These are phyloP conservation scores for Oenanthe oenanthe DNA, from an alignment of 2,113 vertebrate genomes.

Conservation along the genomic window DNA sequence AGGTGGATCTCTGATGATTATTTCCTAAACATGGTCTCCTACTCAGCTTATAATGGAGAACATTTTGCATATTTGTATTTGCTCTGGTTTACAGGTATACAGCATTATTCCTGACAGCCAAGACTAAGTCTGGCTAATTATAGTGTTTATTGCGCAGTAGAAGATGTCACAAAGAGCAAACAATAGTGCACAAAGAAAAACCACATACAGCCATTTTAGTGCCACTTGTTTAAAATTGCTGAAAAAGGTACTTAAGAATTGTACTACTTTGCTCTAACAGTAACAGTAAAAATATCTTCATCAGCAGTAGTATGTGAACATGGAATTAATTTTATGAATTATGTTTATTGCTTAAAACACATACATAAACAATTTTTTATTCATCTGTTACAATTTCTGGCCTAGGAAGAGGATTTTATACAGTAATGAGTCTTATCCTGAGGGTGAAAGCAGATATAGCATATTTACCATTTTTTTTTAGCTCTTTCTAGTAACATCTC, in stretches of 20 bases:
- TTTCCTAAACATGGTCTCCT: neutral
- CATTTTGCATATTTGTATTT: neutral
- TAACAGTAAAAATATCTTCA: neutral
- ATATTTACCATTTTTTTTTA: neutral
- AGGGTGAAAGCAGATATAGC: neutral
- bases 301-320: neutral
- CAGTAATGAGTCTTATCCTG: neutral
- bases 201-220: neutral
- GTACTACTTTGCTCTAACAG: neutral
- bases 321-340: neutral
- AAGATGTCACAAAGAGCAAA: neutral
- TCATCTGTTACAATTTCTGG: neutral
- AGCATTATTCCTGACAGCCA: neutral
- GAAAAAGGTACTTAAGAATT: neutral
- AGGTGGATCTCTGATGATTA: neutral
- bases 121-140: conserved; percentile 16
- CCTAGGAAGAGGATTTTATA: neutral
- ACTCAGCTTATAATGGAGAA: neutral
- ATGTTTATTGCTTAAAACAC: neutral
- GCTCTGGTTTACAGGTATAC: neutral
- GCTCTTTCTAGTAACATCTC: neutral
- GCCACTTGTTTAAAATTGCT: neutral
- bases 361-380: conserved; percentile 2
- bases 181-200: neutral
- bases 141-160: conserved; percentile 14